phyloP scores from a whole-genome alignment of 1,140 invertebrate species.

The Megalopta genalis region DNA sequence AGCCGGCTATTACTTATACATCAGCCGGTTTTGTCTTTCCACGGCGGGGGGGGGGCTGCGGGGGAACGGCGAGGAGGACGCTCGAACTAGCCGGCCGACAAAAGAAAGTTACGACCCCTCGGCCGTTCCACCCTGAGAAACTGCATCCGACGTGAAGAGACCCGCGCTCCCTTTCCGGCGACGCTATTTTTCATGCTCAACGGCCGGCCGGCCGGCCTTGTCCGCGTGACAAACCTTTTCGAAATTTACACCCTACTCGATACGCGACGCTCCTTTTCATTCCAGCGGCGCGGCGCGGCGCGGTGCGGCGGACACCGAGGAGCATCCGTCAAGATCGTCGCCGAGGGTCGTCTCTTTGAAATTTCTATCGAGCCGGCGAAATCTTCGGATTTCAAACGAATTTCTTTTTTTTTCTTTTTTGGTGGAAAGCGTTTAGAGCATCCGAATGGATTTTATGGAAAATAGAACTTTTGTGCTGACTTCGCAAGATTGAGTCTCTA shows the following conservation, averaged over 20 bases:
- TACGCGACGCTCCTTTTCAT: not conserved
- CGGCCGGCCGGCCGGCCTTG: not conserved
- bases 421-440: too few relatives aligned
- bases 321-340: slow-evolving; percentile 12
- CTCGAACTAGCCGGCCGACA: slow-evolving; percentile 14
- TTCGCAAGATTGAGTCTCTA: too few relatives aligned
- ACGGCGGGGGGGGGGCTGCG: not conserved
- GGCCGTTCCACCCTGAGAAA: slow-evolving; percentile 9
- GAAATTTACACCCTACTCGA: slow-evolving; percentile 32
- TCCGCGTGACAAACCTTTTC: slow-evolving; percentile 29
- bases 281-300: too few relatives aligned
- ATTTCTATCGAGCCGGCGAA: too few relatives aligned
- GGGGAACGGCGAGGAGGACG: not conserved
- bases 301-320: not conserved
- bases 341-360: not conserved
- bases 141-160: slow-evolving; percentile 40
- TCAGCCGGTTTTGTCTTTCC: not conserved
- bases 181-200: slow-evolving; percentile 40
- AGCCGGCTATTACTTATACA: slow-evolving; percentile 15
- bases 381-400: too few relatives aligned
- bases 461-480: too few relatives aligned
- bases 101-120: slow-evolving; percentile 35
- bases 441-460: too few relatives aligned
- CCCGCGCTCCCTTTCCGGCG: not conserved
- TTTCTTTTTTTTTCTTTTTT: too few relatives aligned